Percentiles rank a stretch among this genome's conserved stretches.
Evolutionary conservation across 2,113 vertebrate genomes (phyloP).

Genomic region (Amblyornis subalaris): DNA sequence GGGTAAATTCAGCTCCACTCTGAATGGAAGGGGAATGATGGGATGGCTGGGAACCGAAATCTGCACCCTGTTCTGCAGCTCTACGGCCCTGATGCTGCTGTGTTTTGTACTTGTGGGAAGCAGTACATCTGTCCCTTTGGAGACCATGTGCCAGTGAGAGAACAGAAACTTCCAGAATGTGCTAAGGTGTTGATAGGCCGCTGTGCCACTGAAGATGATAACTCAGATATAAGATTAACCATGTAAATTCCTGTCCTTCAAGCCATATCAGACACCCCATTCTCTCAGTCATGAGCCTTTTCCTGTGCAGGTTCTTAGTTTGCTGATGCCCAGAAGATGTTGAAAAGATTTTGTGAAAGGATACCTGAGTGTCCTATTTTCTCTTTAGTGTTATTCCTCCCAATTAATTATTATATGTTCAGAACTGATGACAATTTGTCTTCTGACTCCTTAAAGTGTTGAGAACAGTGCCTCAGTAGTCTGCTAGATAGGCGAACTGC

Average conservation of each 20-base stretch:
- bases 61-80: background rate
- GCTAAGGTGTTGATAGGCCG: background rate
- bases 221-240: background rate
- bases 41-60: background rate
- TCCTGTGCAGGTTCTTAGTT: background rate
- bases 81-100: rapidly evolving
- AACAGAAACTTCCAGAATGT: background rate
- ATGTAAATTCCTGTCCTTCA: background rate
- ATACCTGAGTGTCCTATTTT: background rate
- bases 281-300: background rate
- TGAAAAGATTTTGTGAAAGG: background rate
- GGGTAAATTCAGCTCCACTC: background rate
- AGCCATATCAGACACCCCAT: background rate
- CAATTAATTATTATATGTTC: background rate
- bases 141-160: background rate
- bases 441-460: background rate
- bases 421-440: background rate
- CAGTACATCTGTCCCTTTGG: background rate
- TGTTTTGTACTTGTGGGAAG: background rate
- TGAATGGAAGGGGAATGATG: background rate
- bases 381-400: background rate
- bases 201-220: background rate
- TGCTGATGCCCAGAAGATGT: background rate
- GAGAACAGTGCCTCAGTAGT: background rate
- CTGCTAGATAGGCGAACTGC: background rate